Conservation (phyloP, 1,140 invertebrate species). For the Lepidurus couesii region DNA sequence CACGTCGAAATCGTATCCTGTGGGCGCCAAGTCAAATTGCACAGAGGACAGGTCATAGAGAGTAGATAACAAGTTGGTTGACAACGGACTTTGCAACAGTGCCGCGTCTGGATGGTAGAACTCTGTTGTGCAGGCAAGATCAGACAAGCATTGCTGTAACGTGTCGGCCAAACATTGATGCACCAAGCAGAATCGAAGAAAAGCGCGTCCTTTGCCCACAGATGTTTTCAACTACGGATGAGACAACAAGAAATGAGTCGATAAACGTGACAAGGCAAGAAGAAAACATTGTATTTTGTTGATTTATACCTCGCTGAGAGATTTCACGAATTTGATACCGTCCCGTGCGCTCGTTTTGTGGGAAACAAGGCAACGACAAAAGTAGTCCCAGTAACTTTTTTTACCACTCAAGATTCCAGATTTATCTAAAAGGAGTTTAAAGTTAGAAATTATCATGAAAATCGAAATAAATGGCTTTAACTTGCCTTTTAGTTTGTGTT, state of each 20-base stretch:
- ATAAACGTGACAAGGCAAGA: conserved; percentile 29
- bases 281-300: conserved; percentile 8
- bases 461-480: conserved; percentile 17
- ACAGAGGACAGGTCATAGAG: conserved; percentile 49
- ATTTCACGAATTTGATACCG: conserved; percentile 46
- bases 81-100: neutral
- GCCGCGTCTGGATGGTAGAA: conserved; percentile 30
- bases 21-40: conserved; percentile 48
- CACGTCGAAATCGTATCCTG: conserved; percentile 48
- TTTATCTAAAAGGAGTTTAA: conserved; percentile 39
- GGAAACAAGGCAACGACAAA: conserved; percentile 43
- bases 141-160: conserved; percentile 45
- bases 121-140: conserved; percentile 41
- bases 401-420: conserved; percentile 43
- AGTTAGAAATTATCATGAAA: neutral
- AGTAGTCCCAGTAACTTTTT: conserved; percentile 49
- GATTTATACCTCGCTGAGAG: conserved; percentile 43
- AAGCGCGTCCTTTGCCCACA: conserved; percentile 45
- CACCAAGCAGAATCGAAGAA: conserved; percentile 47
- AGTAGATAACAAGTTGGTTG: conserved; percentile 32
- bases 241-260: conserved; percentile 28
- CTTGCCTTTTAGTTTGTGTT: conserved; percentile 44
- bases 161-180: conserved; percentile 48
- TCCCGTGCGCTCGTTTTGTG: conserved; percentile 45
- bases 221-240: conserved; percentile 45